Base-by-base conservation (phyloP, 2,888 invertebrate genomes). In the Zygothrica quintamaculata region DNA sequence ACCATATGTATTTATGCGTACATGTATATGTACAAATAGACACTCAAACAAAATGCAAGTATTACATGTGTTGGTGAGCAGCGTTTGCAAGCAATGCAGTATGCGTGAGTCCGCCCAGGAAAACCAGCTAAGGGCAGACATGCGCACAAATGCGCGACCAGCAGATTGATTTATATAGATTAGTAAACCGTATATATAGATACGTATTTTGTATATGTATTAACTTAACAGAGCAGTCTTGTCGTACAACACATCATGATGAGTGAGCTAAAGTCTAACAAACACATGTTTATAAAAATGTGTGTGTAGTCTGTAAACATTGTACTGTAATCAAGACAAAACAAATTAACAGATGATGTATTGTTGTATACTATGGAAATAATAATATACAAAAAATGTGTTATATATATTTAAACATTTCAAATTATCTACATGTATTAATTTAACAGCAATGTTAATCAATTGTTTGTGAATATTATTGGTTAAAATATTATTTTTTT, bases 51-150 rank as follows among this genome's bases (percentile, higher is more conserved):
- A 52, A 12, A 7, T 31, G 37, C 37, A 57, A 26, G 26, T 22
- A 9, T 26, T n/a, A 8, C 47, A 15, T 37, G 40, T 47, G 33
- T 51, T 46, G 34, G 47, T 55, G 36, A 64, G 48, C 55, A 47
- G 61, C 57, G 48, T 53, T 52, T 52, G 46, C 31, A 13, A 16
- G 48, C 64, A 39, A 29, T 16, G 56, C 34, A 13, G 55, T 47
- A 68, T 66, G 62, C 55, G 37, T 15, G 12, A 40, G 33, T 12
- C 34, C 34, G 50, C 26, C 59, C 57, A 65, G 40, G 51, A 50
- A 46, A 55, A 53, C 47, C 37, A 58, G 43, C 82, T 74, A 81
- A 78, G 76, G 87, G 84, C 88, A 86, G 84, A 81, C 86, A 77
- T 86, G 86, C 86, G 86, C 88, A 84, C 16, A 48, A 15, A 16